Evolutionary conservation across 2,797 vertebrate species (phyloP), one percentile per base, ranked within the genome.

Genomic region (Melanotaenia maccullochi): DNA sequence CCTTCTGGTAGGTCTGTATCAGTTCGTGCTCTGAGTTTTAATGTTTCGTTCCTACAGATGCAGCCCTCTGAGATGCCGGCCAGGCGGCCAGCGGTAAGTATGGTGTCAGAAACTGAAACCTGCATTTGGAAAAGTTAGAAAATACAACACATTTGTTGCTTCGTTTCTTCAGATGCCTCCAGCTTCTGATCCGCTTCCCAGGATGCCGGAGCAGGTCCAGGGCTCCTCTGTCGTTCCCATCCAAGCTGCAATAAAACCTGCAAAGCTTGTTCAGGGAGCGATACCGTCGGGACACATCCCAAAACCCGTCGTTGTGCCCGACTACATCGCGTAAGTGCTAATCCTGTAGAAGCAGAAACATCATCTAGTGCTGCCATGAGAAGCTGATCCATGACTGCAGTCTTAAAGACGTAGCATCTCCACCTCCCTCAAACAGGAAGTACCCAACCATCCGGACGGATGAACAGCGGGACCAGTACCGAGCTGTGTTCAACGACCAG

Each of bases 401-500:
- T 63, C 38, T 20, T 0, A 24, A 22, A 7, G 28, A 30, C 28
- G 28, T 30, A 30, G 28, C 28, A 30, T 30, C 28, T 30, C 28
- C 28, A 33, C 1, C 9, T 62, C 47, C n/a, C 6, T 47, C 25
- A 62, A 77, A 56, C 80, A 99, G 98, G 52, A 99, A 99, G 83
- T 99, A 99, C 83, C 97, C 96, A 25, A 79, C 89, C 38, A 96
- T 99, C 85, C 93, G 90, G 40, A 92, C 94, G 0, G 94, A 96
- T 20, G 98, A 99, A 60, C 96, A 98, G 79, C 94, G 96, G 28
- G 97, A 99, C 78, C 95, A 96, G 80, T 99, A 97, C 85, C 97
- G 97, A 76, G 98, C 98, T 0, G 98, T 99, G 67, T 99, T 99
- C 83, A 98, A 99, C 57, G 98, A 99, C 90, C 98, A 99, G 92